Base-by-base conservation (phyloP, 1,140 invertebrate genomes). In the Oryzaephilus surinamensis region DNA sequence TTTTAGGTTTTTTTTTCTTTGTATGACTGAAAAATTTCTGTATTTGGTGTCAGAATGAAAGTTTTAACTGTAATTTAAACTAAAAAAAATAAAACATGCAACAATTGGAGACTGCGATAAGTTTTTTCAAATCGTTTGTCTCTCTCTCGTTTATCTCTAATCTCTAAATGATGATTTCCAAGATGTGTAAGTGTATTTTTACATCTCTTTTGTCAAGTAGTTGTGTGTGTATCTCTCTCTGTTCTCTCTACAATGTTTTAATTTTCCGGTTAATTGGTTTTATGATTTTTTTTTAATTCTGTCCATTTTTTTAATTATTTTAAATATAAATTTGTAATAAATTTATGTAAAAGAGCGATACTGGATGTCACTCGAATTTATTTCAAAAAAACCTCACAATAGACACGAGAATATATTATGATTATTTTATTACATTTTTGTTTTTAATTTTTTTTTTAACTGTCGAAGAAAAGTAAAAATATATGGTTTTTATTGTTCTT, bases 11-110 rank as follows among this genome's bases (percentile, higher is more conserved):
- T 30, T 36, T 46, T 46, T 46, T 30, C 35, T 31, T 30, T 29
- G 41, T 31, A 45, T 45, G 46, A 45, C 43, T 48, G 45, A 21
- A 21, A 30, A 51, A 48, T 52, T 49, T 45, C 45, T 51, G 45
- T 52, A 45, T 54, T n/a, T 51, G 55, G 54, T 60, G 57, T 60
- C 51, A 57, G 57, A 58, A 53, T 57, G 57, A 52, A 52, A 60
- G 52, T 41, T 56, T 52, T 52, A 51, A 50, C 45, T 52, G 51
- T 55, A 55, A 53, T 36, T 50, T 30, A 38, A 47, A 47, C 5
- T n/a, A 24, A n/a, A n/a, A 6, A 24, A 24, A 24, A 24, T n/a
- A 24, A 6, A 6, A 24, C 4, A 24, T 11, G 23, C 5, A 21
- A 21, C 20, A 10, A 21, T 46, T 39, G 39, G 49, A 44, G 49